phyloP scores from a whole-genome alignment of 2,888 invertebrate genomes.

The Chloroclystis v-ata region DNA sequence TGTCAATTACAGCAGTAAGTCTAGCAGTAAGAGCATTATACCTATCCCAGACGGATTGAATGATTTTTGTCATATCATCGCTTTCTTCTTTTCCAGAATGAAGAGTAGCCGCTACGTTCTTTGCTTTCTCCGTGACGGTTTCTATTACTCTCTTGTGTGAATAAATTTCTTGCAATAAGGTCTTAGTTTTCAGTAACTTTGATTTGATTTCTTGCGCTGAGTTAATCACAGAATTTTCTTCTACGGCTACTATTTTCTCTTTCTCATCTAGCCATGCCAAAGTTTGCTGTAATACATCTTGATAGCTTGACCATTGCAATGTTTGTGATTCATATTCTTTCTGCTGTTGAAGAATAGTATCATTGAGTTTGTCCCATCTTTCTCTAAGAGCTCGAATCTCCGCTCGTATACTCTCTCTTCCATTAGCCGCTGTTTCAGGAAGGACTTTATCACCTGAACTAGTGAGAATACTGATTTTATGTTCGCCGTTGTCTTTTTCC shows the following conservation, averaged over 20 bases:
- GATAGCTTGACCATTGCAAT: slow-evolving; percentile 89
- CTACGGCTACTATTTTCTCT: slow-evolving; percentile 85
- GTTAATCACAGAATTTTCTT: slow-evolving; percentile 84
- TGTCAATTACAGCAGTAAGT: slow-evolving; percentile 82
- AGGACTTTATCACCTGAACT: slow-evolving; percentile 92
- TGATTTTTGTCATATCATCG: slow-evolving; percentile 82
- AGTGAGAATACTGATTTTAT: slow-evolving; percentile 85
- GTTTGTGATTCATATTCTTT: slow-evolving; percentile 90
- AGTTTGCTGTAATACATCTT: slow-evolving; percentile 90
- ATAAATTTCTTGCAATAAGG: slow-evolving; percentile 90
- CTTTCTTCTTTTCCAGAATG: slow-evolving; percentile 76
- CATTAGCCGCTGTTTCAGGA: slow-evolving; percentile 94
- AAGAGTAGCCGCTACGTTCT: slow-evolving; percentile 80
- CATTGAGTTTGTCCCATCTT: slow-evolving; percentile 92
- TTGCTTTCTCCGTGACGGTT: slow-evolving; percentile 92
- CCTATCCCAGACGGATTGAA: slow-evolving; percentile 85
- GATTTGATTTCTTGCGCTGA: slow-evolving; percentile 91
- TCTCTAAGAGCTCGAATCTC: slow-evolving; percentile 89
- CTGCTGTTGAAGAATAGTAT: slow-evolving; percentile 89
- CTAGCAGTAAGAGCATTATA: slow-evolving; percentile 84
- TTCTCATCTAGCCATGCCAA: slow-evolving; percentile 91
- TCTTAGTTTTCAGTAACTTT: slow-evolving; percentile 90
- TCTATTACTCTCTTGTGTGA: slow-evolving; percentile 95
- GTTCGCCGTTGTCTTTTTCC: slow-evolving; percentile 91
- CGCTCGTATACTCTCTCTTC: slow-evolving; percentile 92